phyloP scores from a whole-genome alignment of 2,888 invertebrate species.

The Enchytraeus crypticus region DNA sequence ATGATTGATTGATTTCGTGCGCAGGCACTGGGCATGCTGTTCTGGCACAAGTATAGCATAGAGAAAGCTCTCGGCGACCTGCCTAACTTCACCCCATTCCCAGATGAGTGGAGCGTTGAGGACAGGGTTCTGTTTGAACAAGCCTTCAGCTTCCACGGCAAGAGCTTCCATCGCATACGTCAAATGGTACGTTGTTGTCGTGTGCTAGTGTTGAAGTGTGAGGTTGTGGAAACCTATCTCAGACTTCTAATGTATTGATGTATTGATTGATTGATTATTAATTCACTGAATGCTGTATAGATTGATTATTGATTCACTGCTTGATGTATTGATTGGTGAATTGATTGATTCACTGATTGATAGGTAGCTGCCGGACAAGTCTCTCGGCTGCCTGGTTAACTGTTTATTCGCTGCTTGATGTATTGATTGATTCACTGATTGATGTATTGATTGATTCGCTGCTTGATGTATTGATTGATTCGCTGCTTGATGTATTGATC shows the following conservation, averaged over 20 bases:
- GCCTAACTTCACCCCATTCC: conserved; percentile 92
- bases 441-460: no score
- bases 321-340: no score
- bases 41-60: conserved; percentile 94
- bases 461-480: no score
- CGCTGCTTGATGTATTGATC: background rate
- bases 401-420: background rate
- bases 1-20: no score
- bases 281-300: no score
- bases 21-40: conserved; percentile 83
- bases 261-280: no score
- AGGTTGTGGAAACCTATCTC: no score
- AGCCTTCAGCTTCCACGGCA: conserved; percentile 95
- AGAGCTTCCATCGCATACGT: conserved; percentile 89
- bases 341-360: no score
- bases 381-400: background rate
- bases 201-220: no score
- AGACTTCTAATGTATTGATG: no score
- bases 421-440: background rate
- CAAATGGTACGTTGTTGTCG: conserved; percentile 83
- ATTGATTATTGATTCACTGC: no score
- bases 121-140: conserved; percentile 96
- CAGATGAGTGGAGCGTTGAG: conserved; percentile 95
- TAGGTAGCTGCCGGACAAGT: background rate
- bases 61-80: conserved; percentile 83